Evolutionary conservation across 2,113 vertebrate genomes (phyloP).

Genomic region (Cichladusa arquata): DNA sequence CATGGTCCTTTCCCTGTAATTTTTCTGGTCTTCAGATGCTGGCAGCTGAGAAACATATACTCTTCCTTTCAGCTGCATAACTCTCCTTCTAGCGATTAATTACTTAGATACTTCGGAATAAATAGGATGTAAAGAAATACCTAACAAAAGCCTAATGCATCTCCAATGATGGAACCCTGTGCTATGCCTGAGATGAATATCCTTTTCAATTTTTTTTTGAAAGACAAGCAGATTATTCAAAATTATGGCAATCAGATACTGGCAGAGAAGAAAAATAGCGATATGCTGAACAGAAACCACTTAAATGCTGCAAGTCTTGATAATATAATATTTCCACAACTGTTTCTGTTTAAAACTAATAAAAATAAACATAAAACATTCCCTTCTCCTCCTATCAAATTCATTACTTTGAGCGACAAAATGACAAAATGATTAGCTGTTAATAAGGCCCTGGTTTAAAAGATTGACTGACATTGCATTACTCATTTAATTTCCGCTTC

Average conservation of each 20-base stretch:
- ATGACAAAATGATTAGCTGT: conserved; percentile 92
- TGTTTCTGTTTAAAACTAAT: conserved; percentile 83
- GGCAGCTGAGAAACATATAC: background rate
- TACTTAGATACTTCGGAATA: conserved; percentile 46
- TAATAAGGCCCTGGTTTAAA: conserved; percentile 89
- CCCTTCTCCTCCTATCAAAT: conserved; percentile 75
- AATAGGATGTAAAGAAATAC: conserved; percentile 14
- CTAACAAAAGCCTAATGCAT: conserved; percentile 44
- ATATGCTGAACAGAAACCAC: conserved; percentile 68
- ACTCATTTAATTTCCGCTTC: conserved; percentile 95
- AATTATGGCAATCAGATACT: conserved; percentile 72
- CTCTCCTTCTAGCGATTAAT: background rate
- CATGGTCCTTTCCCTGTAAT: background rate
- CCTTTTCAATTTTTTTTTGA: conserved; percentile 65
- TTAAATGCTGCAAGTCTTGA: conserved; percentile 64
- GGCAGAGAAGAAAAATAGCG: conserved; percentile 63
- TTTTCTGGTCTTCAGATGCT: conserved; percentile 16
- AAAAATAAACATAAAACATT: conserved; percentile 81
- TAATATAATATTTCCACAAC: conserved; percentile 79
- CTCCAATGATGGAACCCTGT: background rate
- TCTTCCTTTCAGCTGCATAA: background rate
- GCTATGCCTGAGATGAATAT: conserved; percentile 43
- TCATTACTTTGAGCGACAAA: conserved; percentile 85
- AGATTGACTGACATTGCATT: conserved; percentile 93
- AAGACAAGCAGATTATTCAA: conserved; percentile 69